Evolutionary conservation across 2,888 invertebrate genomes (phyloP).

Genomic region (Matsumyia berberina): DNA sequence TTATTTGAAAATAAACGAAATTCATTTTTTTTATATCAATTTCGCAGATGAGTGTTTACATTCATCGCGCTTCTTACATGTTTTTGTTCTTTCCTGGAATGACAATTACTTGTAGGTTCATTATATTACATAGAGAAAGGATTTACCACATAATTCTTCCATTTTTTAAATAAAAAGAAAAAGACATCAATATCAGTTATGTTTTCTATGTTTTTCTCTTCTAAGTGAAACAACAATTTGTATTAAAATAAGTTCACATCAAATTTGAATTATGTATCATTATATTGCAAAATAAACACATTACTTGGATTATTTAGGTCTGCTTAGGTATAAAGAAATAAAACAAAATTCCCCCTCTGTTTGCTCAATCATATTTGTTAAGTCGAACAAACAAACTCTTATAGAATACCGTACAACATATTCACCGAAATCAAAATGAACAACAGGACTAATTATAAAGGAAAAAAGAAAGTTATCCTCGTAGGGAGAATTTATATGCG

Average conservation of each 20-base stretch:
- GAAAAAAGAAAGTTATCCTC: conserved; percentile 28
- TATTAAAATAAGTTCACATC: conserved; percentile 47
- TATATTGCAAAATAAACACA: conserved; percentile 44
- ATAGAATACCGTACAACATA: conserved; percentile 42
- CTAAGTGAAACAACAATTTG: conserved; percentile 25
- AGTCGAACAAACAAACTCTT: conserved; percentile 17
- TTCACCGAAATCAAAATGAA: conserved; percentile 28
- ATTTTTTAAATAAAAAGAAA: conserved; percentile 50
- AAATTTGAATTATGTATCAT: conserved; percentile 20
- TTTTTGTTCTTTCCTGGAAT: conserved; percentile 63
- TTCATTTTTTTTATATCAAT: conserved; percentile 54
- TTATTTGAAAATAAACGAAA: conserved; percentile 72
- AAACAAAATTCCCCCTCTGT: conserved; percentile 25
- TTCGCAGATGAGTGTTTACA: conserved; percentile 55
- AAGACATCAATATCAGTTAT: conserved; percentile 35
- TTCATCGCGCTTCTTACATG: conserved; percentile 46
- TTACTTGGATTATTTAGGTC: conserved; percentile 26
- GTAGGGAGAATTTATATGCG: conserved; percentile 4
- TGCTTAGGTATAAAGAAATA: conserved; percentile 9
- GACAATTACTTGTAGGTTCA: conserved; percentile 69
- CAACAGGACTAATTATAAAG: conserved; percentile 14
- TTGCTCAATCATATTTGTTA: background rate
- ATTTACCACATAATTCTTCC: conserved; percentile 36
- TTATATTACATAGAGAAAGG: conserved; percentile 71
- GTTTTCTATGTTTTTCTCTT: conserved; percentile 16